Percentiles rank a stretch among this genome's conserved stretches.
Conservation (phyloP, 2,797 vertebrate species). For the Erithacus rubecula region DNA sequence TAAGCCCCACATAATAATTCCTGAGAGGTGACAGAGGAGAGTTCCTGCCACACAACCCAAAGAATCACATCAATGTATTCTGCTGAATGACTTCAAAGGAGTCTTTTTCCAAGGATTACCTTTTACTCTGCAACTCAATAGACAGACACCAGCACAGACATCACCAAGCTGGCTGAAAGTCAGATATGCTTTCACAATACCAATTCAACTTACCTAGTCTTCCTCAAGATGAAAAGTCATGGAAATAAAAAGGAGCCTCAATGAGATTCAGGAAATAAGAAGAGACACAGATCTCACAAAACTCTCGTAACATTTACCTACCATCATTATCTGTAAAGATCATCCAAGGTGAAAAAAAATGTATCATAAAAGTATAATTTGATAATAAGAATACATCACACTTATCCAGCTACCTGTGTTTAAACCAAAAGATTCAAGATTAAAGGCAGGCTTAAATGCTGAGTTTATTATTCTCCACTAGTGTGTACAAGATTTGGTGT, state of each 20-base stretch:
- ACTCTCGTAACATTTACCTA: background rate
- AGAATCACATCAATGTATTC: background rate
- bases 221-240: background rate
- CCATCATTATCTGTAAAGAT: background rate
- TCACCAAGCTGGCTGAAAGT: background rate
- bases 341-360: background rate
- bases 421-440: background rate
- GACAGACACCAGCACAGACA: background rate
- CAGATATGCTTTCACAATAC: background rate
- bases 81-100: background rate
- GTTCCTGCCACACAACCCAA: rapidly evolving
- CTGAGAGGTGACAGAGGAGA: background rate
- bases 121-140: background rate
- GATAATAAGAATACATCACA: background rate
- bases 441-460: background rate
- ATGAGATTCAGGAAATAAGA: background rate
- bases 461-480: background rate
- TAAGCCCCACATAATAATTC: background rate
- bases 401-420: background rate
- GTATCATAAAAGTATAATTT: background rate
- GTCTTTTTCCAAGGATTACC: background rate
- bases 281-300: background rate
- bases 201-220: background rate
- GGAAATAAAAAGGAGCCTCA: background rate
- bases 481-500: background rate